Conservation (phyloP, 2,888 invertebrate genomes). For the Chironomus riparius region DNA sequence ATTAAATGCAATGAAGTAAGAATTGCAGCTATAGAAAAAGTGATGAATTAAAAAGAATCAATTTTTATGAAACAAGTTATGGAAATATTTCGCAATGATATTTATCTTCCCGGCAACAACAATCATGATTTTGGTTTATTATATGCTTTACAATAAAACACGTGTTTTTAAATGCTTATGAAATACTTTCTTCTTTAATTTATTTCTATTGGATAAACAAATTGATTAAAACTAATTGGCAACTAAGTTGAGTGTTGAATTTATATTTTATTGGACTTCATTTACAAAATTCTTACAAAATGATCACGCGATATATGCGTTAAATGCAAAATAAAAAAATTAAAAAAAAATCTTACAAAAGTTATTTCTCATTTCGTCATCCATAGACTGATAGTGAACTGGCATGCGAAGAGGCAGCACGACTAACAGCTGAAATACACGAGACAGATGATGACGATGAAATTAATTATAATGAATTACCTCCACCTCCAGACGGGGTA, state of each 20-base stretch:
- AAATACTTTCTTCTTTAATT: neutral
- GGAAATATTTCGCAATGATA: no score
- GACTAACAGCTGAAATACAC: slow-evolving; percentile 55
- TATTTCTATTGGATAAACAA: slow-evolving; percentile 19
- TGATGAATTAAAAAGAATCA: no score
- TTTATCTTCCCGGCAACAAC: neutral
- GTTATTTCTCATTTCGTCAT: slow-evolving; percentile 34
- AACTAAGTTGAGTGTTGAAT: neutral
- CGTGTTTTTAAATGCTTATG: neutral
- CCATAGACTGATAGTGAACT: slow-evolving; percentile 77
- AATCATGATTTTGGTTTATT: neutral
- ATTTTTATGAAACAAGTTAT: no score
- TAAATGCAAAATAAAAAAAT: no score
- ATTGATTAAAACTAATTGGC: slow-evolving; percentile 22
- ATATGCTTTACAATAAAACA: neutral
- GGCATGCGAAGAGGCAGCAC: slow-evolving; percentile 74
- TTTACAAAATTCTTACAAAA: neutral
- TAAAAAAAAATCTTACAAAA: neutral
- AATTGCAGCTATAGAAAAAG: no score
- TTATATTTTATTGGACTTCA: neutral
- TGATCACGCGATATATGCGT: no score
- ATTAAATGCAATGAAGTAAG: no score
- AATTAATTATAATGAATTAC: slow-evolving; percentile 65
- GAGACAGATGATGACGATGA: slow-evolving; percentile 54
- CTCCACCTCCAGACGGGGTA: slow-evolving; percentile 74